Evolutionary conservation across 2,888 invertebrate genomes (phyloP), one percentile per base, ranked within the genome.

Genomic region (Lasioglossum pauxillum): DNA sequence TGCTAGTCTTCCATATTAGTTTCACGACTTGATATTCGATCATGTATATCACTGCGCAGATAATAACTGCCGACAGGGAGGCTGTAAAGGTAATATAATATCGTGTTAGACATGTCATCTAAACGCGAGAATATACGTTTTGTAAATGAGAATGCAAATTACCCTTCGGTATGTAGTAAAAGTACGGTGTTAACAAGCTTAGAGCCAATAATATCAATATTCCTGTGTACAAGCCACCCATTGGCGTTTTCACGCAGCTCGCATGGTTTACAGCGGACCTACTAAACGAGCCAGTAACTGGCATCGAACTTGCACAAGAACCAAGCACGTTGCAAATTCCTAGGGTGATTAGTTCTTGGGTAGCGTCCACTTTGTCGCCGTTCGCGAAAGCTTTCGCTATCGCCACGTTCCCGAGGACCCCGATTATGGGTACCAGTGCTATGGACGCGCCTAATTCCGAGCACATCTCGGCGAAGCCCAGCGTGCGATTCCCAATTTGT

Each of bases 11-110:
- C 98, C 98, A 98, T 96, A 98, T 97, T 0, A 98, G 97, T 91
- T 97, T 97, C 0, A 98, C 97, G 74, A 98, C 97, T 96, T 98
- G 98, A 94, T 98, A 98, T 95, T 98, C 98, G 93, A 98, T 98
- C 98, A 98, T 98, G 95, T 98, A 98, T 94, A 99, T 97, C 86
- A 99, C 99, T 90, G 99, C 99, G 94, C 98, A 98, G 89, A 99
- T 99, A 86, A 99, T 99, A 73, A 99, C 98, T 5, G 98, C 98
- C 57, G 98, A 98, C 31, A 99, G 95, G 0, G 98, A 97, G 0
- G 98, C 98, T 94, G 75, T 23, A 91, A 64, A 72, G 5, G 31
- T 8, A 64, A 78, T 16, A 7, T 8, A n/a, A 7, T 7, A 19
- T 23, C n/a, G 60, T 69, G 60, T 69, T 49, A 77, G 41, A 23